Evolutionary conservation across 2,797 vertebrate genomes (phyloP).

Genomic region (Siniperca undulata): DNA sequence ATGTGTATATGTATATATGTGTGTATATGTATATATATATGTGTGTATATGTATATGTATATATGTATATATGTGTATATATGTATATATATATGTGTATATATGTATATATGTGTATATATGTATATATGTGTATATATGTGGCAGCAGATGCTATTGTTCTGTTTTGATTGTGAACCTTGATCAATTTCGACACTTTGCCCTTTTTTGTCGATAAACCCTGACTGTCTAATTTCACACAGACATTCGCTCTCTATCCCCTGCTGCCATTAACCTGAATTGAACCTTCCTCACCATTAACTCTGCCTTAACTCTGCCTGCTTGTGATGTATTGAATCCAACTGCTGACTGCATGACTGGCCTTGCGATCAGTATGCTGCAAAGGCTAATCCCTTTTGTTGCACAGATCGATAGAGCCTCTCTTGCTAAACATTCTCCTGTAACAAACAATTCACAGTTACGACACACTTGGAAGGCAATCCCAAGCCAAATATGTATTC

Average conservation of each 20-base stretch:
- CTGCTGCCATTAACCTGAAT: constrained; percentile 24
- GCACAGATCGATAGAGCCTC: constrained; percentile 53
- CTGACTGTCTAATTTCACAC: constrained; percentile 23
- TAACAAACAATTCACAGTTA: constrained; percentile 48
- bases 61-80: too few relatives aligned
- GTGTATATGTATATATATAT: too few relatives aligned
- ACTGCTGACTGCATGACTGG: constrained; percentile 11
- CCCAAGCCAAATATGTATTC: constrained; percentile 51
- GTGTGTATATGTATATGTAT: too few relatives aligned
- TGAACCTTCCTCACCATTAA: constrained; percentile 19
- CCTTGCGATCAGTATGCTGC: constrained; percentile 42
- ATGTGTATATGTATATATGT: too few relatives aligned
- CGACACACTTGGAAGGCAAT: constrained; percentile 58
- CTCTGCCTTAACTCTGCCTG: background rate
- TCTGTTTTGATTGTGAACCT: constrained; percentile 12
- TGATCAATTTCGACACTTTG: constrained; percentile 35
- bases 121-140: too few relatives aligned
- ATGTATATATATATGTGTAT: too few relatives aligned
- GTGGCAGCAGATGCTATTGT: background rate
- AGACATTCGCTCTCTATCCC: constrained; percentile 9
- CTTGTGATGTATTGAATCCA: constrained; percentile 22
- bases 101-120: background rate
- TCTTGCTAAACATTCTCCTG: constrained; percentile 30
- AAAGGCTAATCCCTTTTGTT: constrained; percentile 19
- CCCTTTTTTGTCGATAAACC: constrained; percentile 22